These are phyloP conservation scores for Formica aserva DNA, from an alignment of 2,888 invertebrate genomes.

Conservation along the genomic window DNA sequence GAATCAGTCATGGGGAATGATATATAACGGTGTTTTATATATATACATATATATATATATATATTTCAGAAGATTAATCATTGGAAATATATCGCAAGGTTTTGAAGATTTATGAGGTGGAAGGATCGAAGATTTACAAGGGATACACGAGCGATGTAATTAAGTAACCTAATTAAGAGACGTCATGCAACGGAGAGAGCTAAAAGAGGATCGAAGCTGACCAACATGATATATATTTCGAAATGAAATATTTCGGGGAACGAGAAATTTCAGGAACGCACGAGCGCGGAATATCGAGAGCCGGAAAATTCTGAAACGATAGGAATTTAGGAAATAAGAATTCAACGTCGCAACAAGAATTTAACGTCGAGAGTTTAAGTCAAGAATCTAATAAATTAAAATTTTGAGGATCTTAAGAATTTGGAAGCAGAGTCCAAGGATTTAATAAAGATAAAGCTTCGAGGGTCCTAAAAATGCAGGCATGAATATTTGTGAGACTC, in stretches of 20 bases:
- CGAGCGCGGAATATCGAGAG: slow-evolving; percentile 2
- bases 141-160: background rate
- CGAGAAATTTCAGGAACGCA: slow-evolving; percentile 17
- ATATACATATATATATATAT: background rate
- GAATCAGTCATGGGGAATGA: background rate
- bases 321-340: slow-evolving; percentile 37
- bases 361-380: background rate
- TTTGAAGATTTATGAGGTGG: background rate
- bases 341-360: slow-evolving; percentile 10
- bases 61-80: background rate
- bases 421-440: too few relatives aligned
- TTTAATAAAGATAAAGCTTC: background rate
- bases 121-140: background rate
- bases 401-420: background rate
- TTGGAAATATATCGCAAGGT: background rate
- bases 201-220: background rate
- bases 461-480: background rate
- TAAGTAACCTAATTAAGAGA: slow-evolving; percentile 24
- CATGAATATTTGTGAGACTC: background rate
- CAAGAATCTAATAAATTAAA: slow-evolving; percentile 21
- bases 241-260: slow-evolving; percentile 16
- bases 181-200: background rate
- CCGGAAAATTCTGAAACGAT: slow-evolving; percentile 15
- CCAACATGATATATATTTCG: background rate
- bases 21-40: background rate